Evolutionary conservation across 2,797 vertebrate species (phyloP).

Genomic region (Spea hammondii): DNA sequence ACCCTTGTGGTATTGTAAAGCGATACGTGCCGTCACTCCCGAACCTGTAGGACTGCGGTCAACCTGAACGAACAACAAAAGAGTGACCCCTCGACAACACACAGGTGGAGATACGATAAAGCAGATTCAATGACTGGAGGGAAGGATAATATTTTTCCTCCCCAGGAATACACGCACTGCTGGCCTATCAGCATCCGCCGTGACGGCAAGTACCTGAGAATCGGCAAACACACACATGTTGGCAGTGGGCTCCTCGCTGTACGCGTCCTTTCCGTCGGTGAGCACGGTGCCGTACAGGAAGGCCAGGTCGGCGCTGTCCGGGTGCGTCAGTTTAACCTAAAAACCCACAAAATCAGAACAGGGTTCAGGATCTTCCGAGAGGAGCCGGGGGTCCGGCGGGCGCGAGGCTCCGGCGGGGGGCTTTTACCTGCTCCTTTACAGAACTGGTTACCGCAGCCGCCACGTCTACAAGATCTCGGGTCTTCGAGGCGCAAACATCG

Average conservation of each 20-base stretch:
- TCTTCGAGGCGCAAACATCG: constrained; percentile 76
- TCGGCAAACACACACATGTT: constrained; percentile 95
- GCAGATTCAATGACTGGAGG: too few relatives aligned
- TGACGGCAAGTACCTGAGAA: constrained; percentile 77
- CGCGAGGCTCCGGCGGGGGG: background rate
- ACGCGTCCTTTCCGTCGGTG: constrained; percentile 86
- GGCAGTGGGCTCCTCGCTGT: constrained; percentile 78
- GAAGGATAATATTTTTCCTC: too few relatives aligned
- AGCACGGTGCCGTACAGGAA: constrained; percentile 94
- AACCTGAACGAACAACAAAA: constrained; percentile 68
- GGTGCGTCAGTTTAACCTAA: constrained; percentile 86
- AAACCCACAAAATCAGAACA: background rate
- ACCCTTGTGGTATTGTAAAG: constrained; percentile 88
- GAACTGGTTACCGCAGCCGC: constrained; percentile 80
- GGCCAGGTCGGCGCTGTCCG: constrained; percentile 82
- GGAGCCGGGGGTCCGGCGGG: too few relatives aligned
- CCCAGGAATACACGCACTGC: too few relatives aligned
- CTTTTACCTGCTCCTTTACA: constrained; percentile 80
- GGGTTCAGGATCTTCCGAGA: background rate
- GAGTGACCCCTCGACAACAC: too few relatives aligned
- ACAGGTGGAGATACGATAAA: too few relatives aligned
- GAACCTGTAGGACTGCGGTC: constrained; percentile 93
- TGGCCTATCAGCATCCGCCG: too few relatives aligned
- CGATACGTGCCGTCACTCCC: constrained; percentile 90
- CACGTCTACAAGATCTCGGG: constrained; percentile 77